Percentiles rank a stretch among this genome's conserved stretches.
Evolutionary conservation across 2,888 invertebrate species (phyloP).

Genomic region (Malthinus flaveolus): DNA sequence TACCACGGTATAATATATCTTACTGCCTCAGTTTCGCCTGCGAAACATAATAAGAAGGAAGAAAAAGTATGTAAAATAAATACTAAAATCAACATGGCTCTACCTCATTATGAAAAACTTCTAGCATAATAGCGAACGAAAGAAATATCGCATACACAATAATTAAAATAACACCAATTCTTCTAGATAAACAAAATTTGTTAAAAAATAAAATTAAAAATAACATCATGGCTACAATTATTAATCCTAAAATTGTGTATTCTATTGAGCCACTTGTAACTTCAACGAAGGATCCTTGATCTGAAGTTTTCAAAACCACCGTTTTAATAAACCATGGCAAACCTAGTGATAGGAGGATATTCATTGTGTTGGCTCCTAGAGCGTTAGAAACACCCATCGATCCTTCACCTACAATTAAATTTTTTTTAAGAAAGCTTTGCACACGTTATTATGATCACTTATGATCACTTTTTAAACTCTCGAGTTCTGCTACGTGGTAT

Average conservation of each 20-base stretch:
- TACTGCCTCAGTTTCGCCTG: no score
- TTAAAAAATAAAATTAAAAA: conserved; percentile 70
- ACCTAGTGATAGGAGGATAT: conserved; percentile 81
- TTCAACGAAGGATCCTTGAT: conserved; percentile 56
- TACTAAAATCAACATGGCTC: background rate
- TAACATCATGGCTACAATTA: conserved; percentile 72
- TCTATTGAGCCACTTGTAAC: conserved; percentile 81
- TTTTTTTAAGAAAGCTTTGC: background rate
- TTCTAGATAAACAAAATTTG: conserved; percentile 70
- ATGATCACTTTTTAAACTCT: background rate
- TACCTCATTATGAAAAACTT: conserved; percentile 57
- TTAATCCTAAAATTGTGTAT: conserved; percentile 78
- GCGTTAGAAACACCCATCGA: conserved; percentile 88
- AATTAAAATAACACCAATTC: conserved; percentile 68
- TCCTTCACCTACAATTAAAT: conserved; percentile 67
- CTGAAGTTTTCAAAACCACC: conserved; percentile 58
- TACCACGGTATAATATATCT: no score
- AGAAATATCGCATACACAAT: conserved; percentile 72
- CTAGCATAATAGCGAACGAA: conserved; percentile 75
- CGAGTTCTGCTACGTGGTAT: conserved; percentile 29
- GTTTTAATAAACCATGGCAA: conserved; percentile 84
- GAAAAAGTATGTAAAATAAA: no score
- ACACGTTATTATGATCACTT: background rate
- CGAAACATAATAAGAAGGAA: no score
- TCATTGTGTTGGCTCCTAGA: conserved; percentile 82